These are phyloP conservation scores for Dysmachus trigonus DNA, from an alignment of 2,888 invertebrate species.

Conservation along the genomic window DNA sequence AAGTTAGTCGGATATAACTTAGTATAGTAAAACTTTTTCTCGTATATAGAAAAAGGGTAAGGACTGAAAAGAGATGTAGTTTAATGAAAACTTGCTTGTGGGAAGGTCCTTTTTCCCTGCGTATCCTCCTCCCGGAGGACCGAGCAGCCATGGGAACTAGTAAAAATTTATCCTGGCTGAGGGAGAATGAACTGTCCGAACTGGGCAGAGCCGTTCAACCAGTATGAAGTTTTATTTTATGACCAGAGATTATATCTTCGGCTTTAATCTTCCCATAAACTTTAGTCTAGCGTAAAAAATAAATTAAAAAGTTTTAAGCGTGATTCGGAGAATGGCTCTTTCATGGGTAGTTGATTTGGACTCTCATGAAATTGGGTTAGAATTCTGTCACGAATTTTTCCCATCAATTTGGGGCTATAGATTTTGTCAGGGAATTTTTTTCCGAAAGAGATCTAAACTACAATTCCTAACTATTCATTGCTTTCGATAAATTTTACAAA, in stretches of 20 bases:
- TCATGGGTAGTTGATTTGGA: conserved; percentile 22
- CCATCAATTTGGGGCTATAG: conserved; percentile 23
- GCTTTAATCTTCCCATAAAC: conserved; percentile 4
- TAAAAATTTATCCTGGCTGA: conserved; percentile 15
- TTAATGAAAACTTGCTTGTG: conserved; percentile 23
- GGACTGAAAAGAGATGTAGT: not conserved
- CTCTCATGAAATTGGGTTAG: conserved; percentile 8
- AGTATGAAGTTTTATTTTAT: conserved; percentile 40
- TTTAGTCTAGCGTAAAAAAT: conserved; percentile 29
- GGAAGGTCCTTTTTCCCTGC: not conserved
- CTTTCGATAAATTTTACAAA: not conserved
- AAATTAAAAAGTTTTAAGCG: conserved; percentile 41
- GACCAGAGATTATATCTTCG: conserved; percentile 35
- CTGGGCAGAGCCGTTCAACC: conserved; percentile 2
- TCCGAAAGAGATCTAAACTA: not conserved
- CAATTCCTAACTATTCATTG: not conserved
- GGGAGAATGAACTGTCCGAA: conserved; percentile 23
- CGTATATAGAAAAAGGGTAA: not conserved
- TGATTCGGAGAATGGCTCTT: not conserved
- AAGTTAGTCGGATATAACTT: not conserved
- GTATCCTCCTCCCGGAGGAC: not conserved
- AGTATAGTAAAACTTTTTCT: not conserved
- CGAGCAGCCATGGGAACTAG: not conserved
- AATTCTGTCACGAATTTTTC: conserved; percentile 21
- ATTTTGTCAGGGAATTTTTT: not conserved